phyloP scores from a whole-genome alignment of 2,888 invertebrate species.

The Norana najaformis region DNA sequence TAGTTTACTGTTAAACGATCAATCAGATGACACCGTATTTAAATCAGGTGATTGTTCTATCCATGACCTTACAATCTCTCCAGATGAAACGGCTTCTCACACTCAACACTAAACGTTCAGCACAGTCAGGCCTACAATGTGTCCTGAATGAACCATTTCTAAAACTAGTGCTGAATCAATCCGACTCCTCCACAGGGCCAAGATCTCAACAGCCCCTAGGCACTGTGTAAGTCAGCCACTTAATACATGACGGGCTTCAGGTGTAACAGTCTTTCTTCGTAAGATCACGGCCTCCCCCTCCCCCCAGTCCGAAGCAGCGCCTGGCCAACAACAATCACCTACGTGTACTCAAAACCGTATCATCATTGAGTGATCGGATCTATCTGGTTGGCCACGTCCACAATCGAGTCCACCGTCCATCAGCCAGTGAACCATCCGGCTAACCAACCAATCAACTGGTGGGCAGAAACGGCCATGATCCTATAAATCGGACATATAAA shows the following conservation, averaged over 20 bases:
- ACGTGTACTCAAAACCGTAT: not conserved
- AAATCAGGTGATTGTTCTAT: not conserved
- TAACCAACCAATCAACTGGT: not conserved
- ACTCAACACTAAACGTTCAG: not conserved
- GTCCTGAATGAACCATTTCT: not conserved
- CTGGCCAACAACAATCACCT: not conserved
- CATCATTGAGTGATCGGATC: not conserved
- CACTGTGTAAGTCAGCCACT: not conserved
- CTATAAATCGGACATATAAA: not conserved
- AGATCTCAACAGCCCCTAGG: not conserved
- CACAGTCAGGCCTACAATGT: not conserved
- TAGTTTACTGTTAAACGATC: not conserved
- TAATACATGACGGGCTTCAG: not conserved
- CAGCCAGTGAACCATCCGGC: not conserved
- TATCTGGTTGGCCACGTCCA: not conserved
- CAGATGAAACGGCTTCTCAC: not conserved
- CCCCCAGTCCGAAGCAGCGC: not conserved
- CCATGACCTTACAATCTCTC: not conserved
- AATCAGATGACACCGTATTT: not conserved
- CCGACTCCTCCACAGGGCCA: not conserved
- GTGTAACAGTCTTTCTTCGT: too few relatives aligned
- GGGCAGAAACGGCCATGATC: not conserved
- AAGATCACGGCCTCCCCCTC: not conserved
- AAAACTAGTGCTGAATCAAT: not conserved
- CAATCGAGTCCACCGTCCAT: not conserved